phyloP scores from a whole-genome alignment of 2,888 invertebrate species.

The Aphelenchoides bicaudatus region DNA sequence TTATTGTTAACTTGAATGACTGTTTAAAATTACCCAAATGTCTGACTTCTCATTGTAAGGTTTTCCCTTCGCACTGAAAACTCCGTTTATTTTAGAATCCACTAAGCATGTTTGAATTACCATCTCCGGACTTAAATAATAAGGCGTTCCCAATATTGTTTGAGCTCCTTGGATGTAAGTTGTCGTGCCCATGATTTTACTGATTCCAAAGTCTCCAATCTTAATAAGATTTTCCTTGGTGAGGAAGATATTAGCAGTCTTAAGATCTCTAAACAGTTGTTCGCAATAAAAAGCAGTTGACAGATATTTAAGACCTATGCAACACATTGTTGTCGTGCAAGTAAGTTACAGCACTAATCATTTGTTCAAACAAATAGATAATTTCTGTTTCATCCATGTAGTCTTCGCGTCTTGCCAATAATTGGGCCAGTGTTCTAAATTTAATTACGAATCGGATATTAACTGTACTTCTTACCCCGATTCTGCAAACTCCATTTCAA shows the following conservation, averaged over 20 bases:
- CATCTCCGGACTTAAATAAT: conserved; percentile 65
- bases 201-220: conserved; percentile 75
- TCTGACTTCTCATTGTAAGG: conserved; percentile 75
- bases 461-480: conserved; percentile 65
- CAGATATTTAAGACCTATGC: conserved; percentile 61
- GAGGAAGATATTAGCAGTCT: conserved; percentile 74
- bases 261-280: conserved; percentile 70
- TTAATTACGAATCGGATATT: not conserved
- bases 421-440: conserved; percentile 69
- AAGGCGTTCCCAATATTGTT: conserved; percentile 65
- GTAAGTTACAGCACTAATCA: conserved; percentile 71
- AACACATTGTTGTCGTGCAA: conserved; percentile 71
- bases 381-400: conserved; percentile 70
- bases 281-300: not conserved
- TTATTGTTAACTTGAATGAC: too few relatives aligned
- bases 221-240: conserved; percentile 66
- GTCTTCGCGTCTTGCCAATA: conserved; percentile 66
- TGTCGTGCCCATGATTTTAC: conserved; percentile 71
- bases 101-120: conserved; percentile 23
- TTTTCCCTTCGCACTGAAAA: conserved; percentile 63
- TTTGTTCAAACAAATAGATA: conserved; percentile 70
- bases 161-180: conserved; percentile 61
- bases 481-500: conserved; percentile 78
- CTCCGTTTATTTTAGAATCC: not conserved
- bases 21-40: too few relatives aligned